Percentiles rank a stretch among this genome's conserved stretches.
These are phyloP conservation scores for Erinaceus europaeus DNA, from an alignment of 2,113 vertebrate species.

Conservation along the genomic window DNA sequence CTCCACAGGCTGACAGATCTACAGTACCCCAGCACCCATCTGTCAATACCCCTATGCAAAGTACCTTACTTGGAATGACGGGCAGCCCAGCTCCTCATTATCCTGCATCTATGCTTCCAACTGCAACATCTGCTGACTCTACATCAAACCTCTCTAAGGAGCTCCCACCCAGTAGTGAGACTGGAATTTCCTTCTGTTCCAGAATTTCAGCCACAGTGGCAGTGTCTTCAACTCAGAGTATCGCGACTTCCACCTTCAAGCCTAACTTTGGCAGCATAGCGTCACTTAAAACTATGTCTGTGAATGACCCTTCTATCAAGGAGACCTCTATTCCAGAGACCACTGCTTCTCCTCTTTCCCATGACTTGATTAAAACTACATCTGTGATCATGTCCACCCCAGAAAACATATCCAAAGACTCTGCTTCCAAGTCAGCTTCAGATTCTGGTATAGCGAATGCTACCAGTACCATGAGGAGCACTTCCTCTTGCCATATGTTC, in stretches of 20 bases:
- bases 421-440: constrained; percentile 77
- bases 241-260: constrained; percentile 78
- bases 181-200: accelerated
- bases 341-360: not conserved
- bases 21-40: not conserved
- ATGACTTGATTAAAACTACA: not conserved
- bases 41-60: not conserved
- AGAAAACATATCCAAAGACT: constrained; percentile 47
- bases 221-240: accelerated
- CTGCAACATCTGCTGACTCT: constrained; percentile 57
- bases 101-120: constrained; percentile 65
- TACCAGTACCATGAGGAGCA: accelerated
- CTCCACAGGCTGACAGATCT: not conserved
- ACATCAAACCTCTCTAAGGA: constrained; percentile 84
- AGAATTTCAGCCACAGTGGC: constrained; percentile 37
- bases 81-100: constrained; percentile 59
- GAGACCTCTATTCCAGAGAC: not conserved
- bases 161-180: constrained; percentile 15
- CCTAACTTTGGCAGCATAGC: constrained; percentile 81
- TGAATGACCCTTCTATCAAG: constrained; percentile 46
- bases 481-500: constrained; percentile 72
- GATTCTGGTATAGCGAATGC: constrained; percentile 66
- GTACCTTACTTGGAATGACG: constrained; percentile 9
- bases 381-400: constrained; percentile 36
- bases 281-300: not conserved